These are phyloP conservation scores for Hypselothyrea guttata DNA, from an alignment of 2,888 invertebrate genomes.

Conservation along the genomic window DNA sequence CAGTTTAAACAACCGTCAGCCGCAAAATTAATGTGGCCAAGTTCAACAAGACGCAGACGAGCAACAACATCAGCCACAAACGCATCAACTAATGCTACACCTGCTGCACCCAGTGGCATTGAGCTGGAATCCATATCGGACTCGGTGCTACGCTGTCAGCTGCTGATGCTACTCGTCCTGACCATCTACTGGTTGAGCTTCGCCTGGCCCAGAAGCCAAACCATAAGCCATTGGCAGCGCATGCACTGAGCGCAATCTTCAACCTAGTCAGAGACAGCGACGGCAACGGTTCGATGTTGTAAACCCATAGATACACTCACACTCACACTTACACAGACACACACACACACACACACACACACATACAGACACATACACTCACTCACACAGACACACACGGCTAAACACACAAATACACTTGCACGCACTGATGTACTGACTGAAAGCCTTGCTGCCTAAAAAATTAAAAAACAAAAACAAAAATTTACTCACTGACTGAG, in stretches of 20 bases:
- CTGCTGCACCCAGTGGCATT: slow-evolving; percentile 26
- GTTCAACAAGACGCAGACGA: slow-evolving; percentile 20
- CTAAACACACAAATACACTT: slow-evolving; percentile 19
- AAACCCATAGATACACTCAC: neutral
- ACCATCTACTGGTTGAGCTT: slow-evolving; percentile 41
- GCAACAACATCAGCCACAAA: slow-evolving; percentile 15
- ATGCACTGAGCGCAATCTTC: slow-evolving; percentile 17
- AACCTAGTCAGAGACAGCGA: slow-evolving; percentile 3
- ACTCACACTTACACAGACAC: slow-evolving; percentile 11
- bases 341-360: slow-evolving; percentile 14
- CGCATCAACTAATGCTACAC: too few species aligned
- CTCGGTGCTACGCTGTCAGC: slow-evolving; percentile 37
- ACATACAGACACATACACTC: slow-evolving; percentile 26
- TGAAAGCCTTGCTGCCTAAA: slow-evolving; percentile 74
- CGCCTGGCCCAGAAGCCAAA: slow-evolving; percentile 30
- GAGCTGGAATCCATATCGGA: slow-evolving; percentile 42
- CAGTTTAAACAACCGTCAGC: slow-evolving; percentile 3
- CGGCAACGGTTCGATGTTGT: slow-evolving; percentile 9
- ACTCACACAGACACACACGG: slow-evolving; percentile 13
- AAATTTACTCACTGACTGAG: slow-evolving; percentile 77
- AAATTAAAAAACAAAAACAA: slow-evolving; percentile 28
- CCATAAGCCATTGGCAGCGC: slow-evolving; percentile 43
- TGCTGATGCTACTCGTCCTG: slow-evolving; percentile 35
- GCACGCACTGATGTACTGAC: slow-evolving; percentile 71
- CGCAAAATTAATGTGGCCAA: slow-evolving; percentile 42